These are phyloP conservation scores for Sturnus vulgaris DNA, from an alignment of 2,113 vertebrate genomes.

Conservation along the genomic window DNA sequence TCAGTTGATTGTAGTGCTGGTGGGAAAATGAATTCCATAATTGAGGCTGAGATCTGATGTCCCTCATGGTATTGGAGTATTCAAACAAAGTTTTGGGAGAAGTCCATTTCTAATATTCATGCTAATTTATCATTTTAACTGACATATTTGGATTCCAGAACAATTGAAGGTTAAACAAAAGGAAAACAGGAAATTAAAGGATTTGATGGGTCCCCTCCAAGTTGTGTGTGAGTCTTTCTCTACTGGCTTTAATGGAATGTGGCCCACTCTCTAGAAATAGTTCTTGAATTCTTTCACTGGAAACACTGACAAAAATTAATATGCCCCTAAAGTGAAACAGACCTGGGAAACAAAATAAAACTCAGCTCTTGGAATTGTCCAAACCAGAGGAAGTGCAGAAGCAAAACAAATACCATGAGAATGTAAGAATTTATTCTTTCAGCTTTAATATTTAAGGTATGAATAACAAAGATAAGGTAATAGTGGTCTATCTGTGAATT, in stretches of 20 bases:
- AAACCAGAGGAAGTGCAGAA: constrained; percentile 12
- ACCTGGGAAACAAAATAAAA: constrained; percentile 35
- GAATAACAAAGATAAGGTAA: background rate
- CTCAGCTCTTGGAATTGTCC: background rate
- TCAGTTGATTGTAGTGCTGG: background rate
- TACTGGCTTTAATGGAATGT: constrained; percentile 8
- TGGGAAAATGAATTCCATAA: background rate
- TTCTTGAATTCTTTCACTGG: constrained; percentile 16
- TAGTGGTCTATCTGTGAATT: background rate
- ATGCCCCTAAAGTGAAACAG: constrained; percentile 22
- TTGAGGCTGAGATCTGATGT: background rate
- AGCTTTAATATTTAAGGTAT: background rate
- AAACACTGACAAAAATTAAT: constrained; percentile 33
- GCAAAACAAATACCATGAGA: constrained; percentile 1
- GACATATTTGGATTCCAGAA: background rate
- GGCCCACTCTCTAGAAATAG: background rate
- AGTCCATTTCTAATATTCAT: background rate
- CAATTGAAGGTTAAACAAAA: constrained; percentile 13
- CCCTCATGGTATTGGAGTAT: background rate
- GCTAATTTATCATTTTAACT: constrained; percentile 8
- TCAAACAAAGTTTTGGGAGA: background rate
- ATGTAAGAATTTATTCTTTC: background rate
- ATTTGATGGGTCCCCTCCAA: background rate
- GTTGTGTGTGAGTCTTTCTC: background rate
- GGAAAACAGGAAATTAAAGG: constrained; percentile 30